These are phyloP conservation scores for Apocheima hispidaria DNA, from an alignment of 2,888 invertebrate genomes.

Conservation along the genomic window DNA sequence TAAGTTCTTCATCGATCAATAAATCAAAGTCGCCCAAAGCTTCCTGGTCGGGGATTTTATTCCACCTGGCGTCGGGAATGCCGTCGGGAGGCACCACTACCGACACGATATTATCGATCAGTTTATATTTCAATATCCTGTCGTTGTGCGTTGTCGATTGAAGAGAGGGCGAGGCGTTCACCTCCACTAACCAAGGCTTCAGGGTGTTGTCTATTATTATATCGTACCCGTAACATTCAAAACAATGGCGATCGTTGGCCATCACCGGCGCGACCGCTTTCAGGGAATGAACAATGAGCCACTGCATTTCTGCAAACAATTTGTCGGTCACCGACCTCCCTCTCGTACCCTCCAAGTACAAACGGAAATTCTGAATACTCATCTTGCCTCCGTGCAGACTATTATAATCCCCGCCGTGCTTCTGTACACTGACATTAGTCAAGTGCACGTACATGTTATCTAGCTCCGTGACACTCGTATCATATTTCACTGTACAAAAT, in stretches of 20 bases:
- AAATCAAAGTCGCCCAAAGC: slow-evolving; percentile 93
- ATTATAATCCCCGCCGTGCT: slow-evolving; percentile 98
- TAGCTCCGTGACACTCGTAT: slow-evolving; percentile 94
- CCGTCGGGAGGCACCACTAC: slow-evolving; percentile 96
- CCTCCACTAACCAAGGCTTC: slow-evolving; percentile 98
- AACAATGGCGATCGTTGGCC: slow-evolving; percentile 97
- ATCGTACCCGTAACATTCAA: slow-evolving; percentile 98
- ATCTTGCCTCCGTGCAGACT: slow-evolving; percentile 97
- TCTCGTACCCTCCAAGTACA: slow-evolving; percentile 96
- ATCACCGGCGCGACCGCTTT: slow-evolving; percentile 97
- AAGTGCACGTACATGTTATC: slow-evolving; percentile 98
- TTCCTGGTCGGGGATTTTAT: slow-evolving; percentile 91
- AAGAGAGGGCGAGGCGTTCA: slow-evolving; percentile 97
- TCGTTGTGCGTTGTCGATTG: slow-evolving; percentile 98
- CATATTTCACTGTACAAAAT: slow-evolving; percentile 98
- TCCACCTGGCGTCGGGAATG: slow-evolving; percentile 95
- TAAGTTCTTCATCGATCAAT: slow-evolving; percentile 94
- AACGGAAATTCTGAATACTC: slow-evolving; percentile 95
- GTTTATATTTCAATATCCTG: slow-evolving; percentile 96
- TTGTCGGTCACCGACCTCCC: slow-evolving; percentile 95
- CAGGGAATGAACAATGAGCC: slow-evolving; percentile 96
- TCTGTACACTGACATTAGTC: slow-evolving; percentile 99
- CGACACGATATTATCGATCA: slow-evolving; percentile 97
- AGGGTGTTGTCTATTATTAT: slow-evolving; percentile 97
- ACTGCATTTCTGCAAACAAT: slow-evolving; percentile 95